These are phyloP conservation scores for Prionace glauca DNA, from an alignment of 2,797 vertebrate species.

Conservation along the genomic window DNA sequence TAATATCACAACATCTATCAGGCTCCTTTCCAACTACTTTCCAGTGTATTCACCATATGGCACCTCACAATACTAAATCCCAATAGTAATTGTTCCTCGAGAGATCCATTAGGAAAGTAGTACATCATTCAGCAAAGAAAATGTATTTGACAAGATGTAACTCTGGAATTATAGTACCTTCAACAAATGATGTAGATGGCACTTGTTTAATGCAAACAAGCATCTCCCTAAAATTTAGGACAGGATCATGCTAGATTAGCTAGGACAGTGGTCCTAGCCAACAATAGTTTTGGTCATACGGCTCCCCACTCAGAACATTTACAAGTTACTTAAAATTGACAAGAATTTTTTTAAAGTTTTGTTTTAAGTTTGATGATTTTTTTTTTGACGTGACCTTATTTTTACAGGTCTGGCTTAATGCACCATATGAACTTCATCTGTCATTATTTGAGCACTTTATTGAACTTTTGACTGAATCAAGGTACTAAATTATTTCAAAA, in stretches of 20 bases:
- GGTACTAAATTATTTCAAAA: constrained; percentile 55
- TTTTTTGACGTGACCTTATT: neutral
- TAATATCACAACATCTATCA: neutral
- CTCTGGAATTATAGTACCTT: neutral
- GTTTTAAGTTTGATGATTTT: neutral
- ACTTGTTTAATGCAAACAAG: neutral
- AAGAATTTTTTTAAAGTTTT: accelerated
- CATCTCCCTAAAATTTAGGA: neutral
- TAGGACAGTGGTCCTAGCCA: neutral
- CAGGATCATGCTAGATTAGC: neutral
- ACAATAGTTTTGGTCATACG: neutral
- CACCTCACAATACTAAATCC: neutral
- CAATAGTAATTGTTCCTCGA: neutral
- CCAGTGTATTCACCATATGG: neutral
- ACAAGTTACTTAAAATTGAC: neutral
- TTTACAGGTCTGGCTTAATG: constrained; percentile 93
- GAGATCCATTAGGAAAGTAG: neutral
- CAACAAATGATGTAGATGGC: neutral
- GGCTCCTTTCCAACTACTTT: neutral
- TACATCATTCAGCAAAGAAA: constrained; percentile 23
- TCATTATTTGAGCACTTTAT: constrained; percentile 97
- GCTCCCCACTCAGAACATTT: neutral
- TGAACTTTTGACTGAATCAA: constrained; percentile 94
- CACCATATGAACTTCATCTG: constrained; percentile 94
- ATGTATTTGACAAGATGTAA: constrained; percentile 38